Percentiles rank a stretch among this genome's conserved stretches.
phyloP scores from a whole-genome alignment of 2,113 vertebrate genomes.

The Saimiri boliviensis region DNA sequence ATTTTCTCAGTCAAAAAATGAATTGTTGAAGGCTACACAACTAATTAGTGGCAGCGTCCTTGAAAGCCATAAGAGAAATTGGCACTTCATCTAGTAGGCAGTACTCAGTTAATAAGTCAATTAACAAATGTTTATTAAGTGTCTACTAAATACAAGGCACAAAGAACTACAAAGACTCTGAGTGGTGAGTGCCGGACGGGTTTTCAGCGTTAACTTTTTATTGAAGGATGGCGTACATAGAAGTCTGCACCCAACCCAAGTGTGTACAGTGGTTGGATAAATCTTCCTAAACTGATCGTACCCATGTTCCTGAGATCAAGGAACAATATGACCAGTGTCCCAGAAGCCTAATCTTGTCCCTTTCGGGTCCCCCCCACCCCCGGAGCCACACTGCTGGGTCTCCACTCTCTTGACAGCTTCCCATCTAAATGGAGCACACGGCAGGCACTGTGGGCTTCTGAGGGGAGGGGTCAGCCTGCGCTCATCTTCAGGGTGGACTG shows the following conservation, averaged over 20 bases:
- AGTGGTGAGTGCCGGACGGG: neutral
- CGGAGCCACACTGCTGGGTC: neutral
- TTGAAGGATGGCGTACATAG: neutral
- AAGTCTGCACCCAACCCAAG: neutral
- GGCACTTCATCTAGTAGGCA: neutral
- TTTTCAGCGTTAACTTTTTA: neutral
- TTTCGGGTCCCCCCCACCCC: too few species aligned
- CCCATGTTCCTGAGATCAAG: neutral
- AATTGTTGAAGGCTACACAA: neutral
- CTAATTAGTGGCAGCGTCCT: slow-evolving; percentile 43
- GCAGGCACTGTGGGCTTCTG: neutral
- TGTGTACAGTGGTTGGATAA: neutral
- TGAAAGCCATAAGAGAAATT: neutral
- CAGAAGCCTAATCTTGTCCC: too few species aligned
- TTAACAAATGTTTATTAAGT: slow-evolving; percentile 3
- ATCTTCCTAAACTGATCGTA: neutral
- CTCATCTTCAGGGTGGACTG: too few species aligned
- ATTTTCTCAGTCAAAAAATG: slow-evolving; percentile 41
- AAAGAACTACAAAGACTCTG: neutral
- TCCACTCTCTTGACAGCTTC: neutral
- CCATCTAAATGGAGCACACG: too few species aligned
- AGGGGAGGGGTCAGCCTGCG: neutral
- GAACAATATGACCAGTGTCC: neutral
- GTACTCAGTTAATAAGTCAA: neutral
- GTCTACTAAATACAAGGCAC: neutral